Percentiles rank a stretch among this genome's conserved stretches.
Evolutionary conservation across 2,797 vertebrate species (phyloP).

Genomic region (Sphenopsis melanotis): DNA sequence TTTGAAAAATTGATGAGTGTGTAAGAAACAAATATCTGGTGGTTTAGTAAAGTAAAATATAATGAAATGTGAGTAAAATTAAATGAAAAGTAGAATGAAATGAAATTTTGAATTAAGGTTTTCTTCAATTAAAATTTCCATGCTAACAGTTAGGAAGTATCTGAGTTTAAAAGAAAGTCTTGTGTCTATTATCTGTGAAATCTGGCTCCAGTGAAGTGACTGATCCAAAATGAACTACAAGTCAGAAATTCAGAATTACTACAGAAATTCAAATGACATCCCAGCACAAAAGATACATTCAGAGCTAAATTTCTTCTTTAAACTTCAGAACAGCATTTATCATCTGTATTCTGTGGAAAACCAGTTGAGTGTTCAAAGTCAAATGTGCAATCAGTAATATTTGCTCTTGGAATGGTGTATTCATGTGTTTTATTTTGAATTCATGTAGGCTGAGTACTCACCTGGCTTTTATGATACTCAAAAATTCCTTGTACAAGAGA

Average conservation of each 20-base stretch:
- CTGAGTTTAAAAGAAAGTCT: not conserved
- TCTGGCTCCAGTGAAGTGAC: not conserved
- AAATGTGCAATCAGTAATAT: not conserved
- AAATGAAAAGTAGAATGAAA: not conserved
- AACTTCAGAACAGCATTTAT: not conserved
- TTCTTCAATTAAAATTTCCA: not conserved
- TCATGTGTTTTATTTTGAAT: not conserved
- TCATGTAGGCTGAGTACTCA: not conserved
- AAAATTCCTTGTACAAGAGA: not conserved
- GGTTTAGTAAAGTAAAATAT: not conserved
- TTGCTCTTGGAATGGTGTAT: not conserved
- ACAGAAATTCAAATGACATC: not conserved
- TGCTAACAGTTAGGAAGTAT: not conserved
- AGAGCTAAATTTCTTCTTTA: not conserved
- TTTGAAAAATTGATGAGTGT: not conserved
- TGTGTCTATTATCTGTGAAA: not conserved
- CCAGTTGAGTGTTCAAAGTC: not conserved
- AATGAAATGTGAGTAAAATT: not conserved
- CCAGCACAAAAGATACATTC: not conserved
- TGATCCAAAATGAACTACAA: not conserved
- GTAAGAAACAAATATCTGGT: not conserved
- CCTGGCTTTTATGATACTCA: not conserved
- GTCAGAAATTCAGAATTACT: not conserved
- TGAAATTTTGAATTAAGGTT: not conserved
- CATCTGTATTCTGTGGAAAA: not conserved